Base-by-base conservation (phyloP, 1,140 invertebrate species). In the Choristoneura fumiferana region DNA sequence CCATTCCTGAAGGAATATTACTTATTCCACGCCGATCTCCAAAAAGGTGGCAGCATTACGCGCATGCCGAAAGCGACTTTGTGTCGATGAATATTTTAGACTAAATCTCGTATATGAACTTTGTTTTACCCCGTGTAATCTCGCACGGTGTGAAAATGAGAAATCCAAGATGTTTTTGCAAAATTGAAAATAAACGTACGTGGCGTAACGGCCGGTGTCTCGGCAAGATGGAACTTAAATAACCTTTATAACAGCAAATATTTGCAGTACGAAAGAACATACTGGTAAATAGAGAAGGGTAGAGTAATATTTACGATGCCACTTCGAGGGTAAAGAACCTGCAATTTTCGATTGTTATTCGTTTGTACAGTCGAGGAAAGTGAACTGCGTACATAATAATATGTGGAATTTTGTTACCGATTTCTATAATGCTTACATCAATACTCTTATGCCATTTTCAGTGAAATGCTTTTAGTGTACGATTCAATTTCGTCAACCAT, bases 61-160 rank as follows among this genome's bases (percentile, higher is more conserved):
- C 58, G 57, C 58, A 49, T 33, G n/a, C 22, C 43, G 10, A 55
- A 68, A 53, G 56, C 33, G 39, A 67, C 54, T 61, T 69, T 62
- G 35, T 55, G 57, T 56, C 64, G 64, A 69, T 81, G 70, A 76
- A 76, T 77, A 79, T 78, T 76, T 75, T 73, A 75, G 69, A 67
- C 62, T 72, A 73, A 69, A 63, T 66, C 71, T 64, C 36, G 49
- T 34, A 52, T 52, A 45, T 40, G 40, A 61, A 63, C 60, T 71
- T 63, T 49, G 57, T 62, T 57, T 65, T 33, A 53, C 67, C 58
- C 14, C 56, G 14, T 14, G 60, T 67, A 65, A 71, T 71, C 55
- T 69, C 62, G 40, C 14, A 54, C 54, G 62, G 49, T 59, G 55
- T 66, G 49, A 69, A 49, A 75, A 73, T 67, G 63, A 73, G 67